Base-by-base conservation (phyloP, 2,888 invertebrate species). In the Tigriopus californicus region DNA sequence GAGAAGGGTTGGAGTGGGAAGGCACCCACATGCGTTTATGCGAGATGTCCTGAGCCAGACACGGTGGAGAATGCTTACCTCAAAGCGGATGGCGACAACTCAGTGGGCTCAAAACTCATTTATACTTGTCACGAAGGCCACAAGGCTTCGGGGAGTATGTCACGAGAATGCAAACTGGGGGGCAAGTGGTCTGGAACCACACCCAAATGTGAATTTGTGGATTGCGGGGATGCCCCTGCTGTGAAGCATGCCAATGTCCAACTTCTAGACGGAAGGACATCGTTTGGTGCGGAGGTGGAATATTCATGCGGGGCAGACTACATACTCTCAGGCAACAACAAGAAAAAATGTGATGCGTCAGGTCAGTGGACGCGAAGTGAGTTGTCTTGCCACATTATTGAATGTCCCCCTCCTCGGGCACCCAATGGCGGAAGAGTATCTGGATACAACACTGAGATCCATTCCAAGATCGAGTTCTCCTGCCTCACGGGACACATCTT, bases 361-460 rank as follows among this genome's bases (percentile, higher is more conserved):
- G 65, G 65, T 6, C 60, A 57, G 22, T 68, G 68, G 68, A 64
- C 64, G 52, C 65, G 65, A 41, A 60, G 61, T 15, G 65, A 67
- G 12, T 61, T 63, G 62, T 78, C 80, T 2, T 90, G 90, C 70
- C 81, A 84, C 69, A 89, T 82, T 71, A 84, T 89, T 2, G 88
- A 85, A 70, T 90, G 87, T 69, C 87, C 85, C 41, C 85, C 87
- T 64, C 91, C 90, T 0, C 82, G 86, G 66, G 84, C 88, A 0
- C 87, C 88, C 0, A 74, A 82, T 0, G 89, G 87, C 8, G 83
- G 87, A 10, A 88, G 82, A 70, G 87, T 90, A 61, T 84, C 87
- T 18, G 88, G 87, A 0, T 88, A 88, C 68, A 88, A 88, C 68
- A 82, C 89, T 68, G 87, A 88, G 68, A 81, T 91, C 0, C 86